Evolutionary conservation across 2,888 invertebrate genomes (phyloP), one percentile per base, ranked within the genome.

Genomic region (Dasypogon diadema): DNA sequence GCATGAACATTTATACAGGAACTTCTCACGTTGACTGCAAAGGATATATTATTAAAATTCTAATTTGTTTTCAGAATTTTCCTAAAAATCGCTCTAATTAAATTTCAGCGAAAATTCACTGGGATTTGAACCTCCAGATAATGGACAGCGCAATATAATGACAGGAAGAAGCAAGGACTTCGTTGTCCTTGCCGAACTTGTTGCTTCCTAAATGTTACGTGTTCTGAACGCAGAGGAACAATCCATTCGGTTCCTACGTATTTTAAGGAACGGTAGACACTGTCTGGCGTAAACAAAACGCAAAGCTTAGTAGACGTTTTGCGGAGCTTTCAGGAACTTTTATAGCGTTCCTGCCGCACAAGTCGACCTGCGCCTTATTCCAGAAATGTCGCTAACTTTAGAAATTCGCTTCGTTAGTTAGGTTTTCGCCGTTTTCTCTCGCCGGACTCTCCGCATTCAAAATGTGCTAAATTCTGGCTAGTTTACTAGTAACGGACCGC

Each of bases 381-480:
- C 54, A n/a, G 24, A 12, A 16, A 51, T 54, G n/a, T 72, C 34
- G 34, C 22, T 30, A 54, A 42, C 8, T 12, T 6, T 42, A 12
- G 42, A 46, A 46, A 73, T 76, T 76, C 76, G 76, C 76, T 37
- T 26, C 76, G 76, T 51, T 2, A 10, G 2, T 12, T 26, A 14
- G 30, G 42, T 16, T 76, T 42, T 76, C 76, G 76, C 73, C 73
- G 65, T 65, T 51, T n/a, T 56, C 68, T 37, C 76, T 58, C 65
- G 65, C 46, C 46, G 37, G 0, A 21, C 58, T 48, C 76, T 58
- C 12, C 1, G 42, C 42, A 42, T 42, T 42, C 42, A 70, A 70
- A 70, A 34, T 54, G 21, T 70, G 54, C 51, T 21, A 70, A 18
- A 70, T 54, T 34, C 18, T 6, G 34, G 16, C 54, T 30, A 30